These are phyloP conservation scores for Saccopteryx leptura DNA, from an alignment of 2,113 vertebrate species.

Conservation along the genomic window DNA sequence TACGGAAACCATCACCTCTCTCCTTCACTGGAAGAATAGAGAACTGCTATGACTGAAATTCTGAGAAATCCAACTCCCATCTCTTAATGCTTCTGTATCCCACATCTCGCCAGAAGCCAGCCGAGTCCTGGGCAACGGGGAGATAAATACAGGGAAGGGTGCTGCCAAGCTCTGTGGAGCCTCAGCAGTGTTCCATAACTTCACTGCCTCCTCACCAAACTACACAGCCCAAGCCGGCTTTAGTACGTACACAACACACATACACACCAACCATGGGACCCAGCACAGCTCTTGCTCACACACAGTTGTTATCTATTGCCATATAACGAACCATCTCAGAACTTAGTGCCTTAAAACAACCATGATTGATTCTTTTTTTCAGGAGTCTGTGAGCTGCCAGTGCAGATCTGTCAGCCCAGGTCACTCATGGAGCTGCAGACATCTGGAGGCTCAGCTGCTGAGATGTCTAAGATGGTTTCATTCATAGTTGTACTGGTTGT, in stretches of 20 bases:
- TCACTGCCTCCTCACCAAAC: neutral
- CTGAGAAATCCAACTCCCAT: neutral
- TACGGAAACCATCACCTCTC: neutral
- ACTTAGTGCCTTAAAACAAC: slow-evolving; percentile 1
- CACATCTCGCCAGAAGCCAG: neutral
- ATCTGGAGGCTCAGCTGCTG: neutral
- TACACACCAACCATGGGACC: neutral
- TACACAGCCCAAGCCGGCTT: neutral
- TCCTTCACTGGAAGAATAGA: neutral
- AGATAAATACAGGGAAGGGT: neutral
- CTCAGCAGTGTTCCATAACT: neutral
- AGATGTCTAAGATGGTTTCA: neutral
- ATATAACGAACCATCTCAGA: neutral
- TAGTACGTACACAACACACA: neutral
- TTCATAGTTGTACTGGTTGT: neutral
- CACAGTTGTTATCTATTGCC: neutral
- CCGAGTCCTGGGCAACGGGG: neutral
- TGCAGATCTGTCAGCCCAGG: neutral
- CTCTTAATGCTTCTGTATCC: neutral
- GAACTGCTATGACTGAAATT: neutral
- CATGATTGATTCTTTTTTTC: neutral
- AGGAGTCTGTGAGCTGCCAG: neutral
- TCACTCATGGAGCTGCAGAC: neutral
- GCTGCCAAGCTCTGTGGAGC: neutral
- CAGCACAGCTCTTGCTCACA: neutral